Base-by-base conservation (phyloP, 1,140 invertebrate genomes). In the Sycobia sp. region DNA sequence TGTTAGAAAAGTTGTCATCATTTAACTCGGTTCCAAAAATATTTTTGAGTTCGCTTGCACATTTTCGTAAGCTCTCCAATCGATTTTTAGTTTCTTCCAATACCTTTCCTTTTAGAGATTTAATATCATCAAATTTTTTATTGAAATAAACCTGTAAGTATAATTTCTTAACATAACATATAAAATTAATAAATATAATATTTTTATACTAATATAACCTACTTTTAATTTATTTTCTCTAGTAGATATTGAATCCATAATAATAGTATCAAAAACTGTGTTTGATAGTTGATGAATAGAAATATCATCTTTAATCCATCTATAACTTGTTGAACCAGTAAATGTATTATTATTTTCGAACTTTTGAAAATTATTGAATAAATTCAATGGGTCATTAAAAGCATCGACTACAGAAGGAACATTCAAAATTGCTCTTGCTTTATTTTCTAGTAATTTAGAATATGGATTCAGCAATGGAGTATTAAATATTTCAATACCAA, bases 401-500 rank as follows among this genome's bases (percentile, higher is more conserved):
- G 10, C n/a, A 36, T 36, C 36, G 1, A 7, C 10, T 23, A 0
- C 8, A 16, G 32, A 14, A 36, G 8, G 11, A n/a, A n/a, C n/a
- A n/a, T n/a, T n/a, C n/a, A n/a, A n/a, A n/a, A n/a, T n/a, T n/a
- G n/a, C n/a, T n/a, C n/a, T n/a, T 43, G 41, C 39, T 14, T 43
- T 41, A 29, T 41, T 32, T 23, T 43, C 5, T n/a, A 9, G 23
- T 4, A 32, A 8, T 29, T 43, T 39, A 11, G 13, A 10, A 34
- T 36, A 13, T 39, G 2, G 20, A 59, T 49, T 59, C 18, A 7
- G 16, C 10, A 54, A 27, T 16, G 55, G 55, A 67, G 86, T 86
- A 41, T 82, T 75, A 69, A 89, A 89, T 66, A 86, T 82, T 60
- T 84, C 79, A 1, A 80, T 81, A 41, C 82, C 72, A 44, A 80